Base-by-base conservation (phyloP, 2,888 invertebrate genomes). In the Taenaris catops region DNA sequence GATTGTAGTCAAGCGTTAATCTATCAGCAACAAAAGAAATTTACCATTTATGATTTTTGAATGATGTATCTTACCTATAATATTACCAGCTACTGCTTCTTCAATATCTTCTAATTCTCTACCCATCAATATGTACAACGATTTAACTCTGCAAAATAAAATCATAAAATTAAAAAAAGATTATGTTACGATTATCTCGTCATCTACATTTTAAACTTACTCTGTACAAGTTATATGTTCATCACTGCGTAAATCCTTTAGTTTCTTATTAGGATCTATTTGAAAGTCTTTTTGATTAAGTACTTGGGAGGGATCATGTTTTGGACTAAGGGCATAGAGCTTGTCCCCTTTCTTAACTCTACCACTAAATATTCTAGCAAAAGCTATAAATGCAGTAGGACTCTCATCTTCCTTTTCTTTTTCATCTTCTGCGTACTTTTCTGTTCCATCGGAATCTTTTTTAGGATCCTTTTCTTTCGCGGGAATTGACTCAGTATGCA, bases 341-440 rank as follows among this genome's bases (percentile, higher is more conserved):
- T 91, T 91, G 57, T 93, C 91, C 3, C 96, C 96, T 51, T 87
- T 89, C 48, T 70, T 91, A 17, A 98, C 69, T 33, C 89, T 93
- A 1, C 99, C 98, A 67, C 96, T 96, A 68, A 96, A 98, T 17
- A 99, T 90, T 58, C 98, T 90, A 8, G 97, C 97, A 81, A 99
- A 96, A 0, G 96, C 98, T 46, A 99, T 89, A 62, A 98, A 94
- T 21, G 90, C 91, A 41, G 91, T 90, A 28, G 89, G 84, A 26
- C 92, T 90, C 23, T 80, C 72, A 23, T 69, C 65, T 44, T 67
- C 71, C 35, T 60, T 58, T 34, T 66, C 63, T 38, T 34, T 48
- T 41, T 60, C 57, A 27, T 91, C 90, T 38, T 87, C 84, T 32
- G 62, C 63, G 34, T 58, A 53, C 20, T 79, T 70, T 46, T 74